A percentile compares a stretch with the other conserved stretches of the same genome.
phyloP scores from a whole-genome alignment of 2,888 invertebrate genomes.

The Steromphala cineraria region DNA sequence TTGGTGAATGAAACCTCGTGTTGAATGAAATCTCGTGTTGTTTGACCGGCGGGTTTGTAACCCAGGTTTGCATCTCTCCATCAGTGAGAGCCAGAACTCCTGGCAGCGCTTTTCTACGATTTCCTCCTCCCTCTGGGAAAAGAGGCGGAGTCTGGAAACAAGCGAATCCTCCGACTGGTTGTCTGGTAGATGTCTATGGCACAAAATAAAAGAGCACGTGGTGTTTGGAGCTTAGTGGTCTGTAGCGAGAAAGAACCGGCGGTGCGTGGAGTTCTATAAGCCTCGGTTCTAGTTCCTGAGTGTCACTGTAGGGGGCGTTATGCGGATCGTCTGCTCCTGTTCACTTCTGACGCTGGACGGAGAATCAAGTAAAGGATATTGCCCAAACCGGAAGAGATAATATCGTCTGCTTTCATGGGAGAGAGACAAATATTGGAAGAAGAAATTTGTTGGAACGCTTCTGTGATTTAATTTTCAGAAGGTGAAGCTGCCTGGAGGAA shows the following conservation, averaged over 20 bases:
- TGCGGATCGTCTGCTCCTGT: not conserved
- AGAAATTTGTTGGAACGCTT: not conserved
- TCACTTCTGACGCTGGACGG: not conserved
- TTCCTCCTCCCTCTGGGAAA: no score
- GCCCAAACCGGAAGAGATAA: not conserved
- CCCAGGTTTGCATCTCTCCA: no score
- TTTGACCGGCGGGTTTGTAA: not conserved
- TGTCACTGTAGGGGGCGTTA: not conserved
- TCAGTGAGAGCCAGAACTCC: no score
- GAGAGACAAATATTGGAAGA: not conserved
- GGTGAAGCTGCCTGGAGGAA: not conserved
- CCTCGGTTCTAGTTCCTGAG: not conserved
- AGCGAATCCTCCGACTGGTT: no score
- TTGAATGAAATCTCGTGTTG: not conserved
- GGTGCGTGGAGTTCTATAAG: not conserved
- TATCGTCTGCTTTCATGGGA: constrained; percentile 10
- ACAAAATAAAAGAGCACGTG: no score
- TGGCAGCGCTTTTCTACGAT: no score
- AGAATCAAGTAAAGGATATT: not conserved
- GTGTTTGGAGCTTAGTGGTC: not conserved
- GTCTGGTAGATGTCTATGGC: no score
- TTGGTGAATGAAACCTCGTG: not conserved
- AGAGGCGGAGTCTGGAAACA: no score
- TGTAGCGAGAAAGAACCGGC: not conserved
- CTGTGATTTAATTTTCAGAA: not conserved